Conservation (phyloP, 2,888 invertebrate species). For the Syrista parreyssii region DNA sequence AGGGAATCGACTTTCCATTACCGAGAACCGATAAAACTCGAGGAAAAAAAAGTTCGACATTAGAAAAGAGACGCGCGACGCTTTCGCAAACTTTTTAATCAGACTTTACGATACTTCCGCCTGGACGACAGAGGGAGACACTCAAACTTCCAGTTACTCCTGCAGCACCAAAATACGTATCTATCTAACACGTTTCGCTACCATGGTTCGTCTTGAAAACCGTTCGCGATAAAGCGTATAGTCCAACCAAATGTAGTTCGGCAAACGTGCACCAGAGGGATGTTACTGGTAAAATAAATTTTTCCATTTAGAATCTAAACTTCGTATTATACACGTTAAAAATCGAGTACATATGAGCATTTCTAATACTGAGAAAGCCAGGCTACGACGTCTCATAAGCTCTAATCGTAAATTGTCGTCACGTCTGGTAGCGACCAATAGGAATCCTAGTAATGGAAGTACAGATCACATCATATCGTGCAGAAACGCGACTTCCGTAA, state of each 20-base stretch:
- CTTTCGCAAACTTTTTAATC: background rate
- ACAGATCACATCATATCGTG: background rate
- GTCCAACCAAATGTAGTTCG: background rate
- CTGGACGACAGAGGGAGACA: background rate
- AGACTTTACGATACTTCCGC: background rate
- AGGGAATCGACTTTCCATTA: background rate
- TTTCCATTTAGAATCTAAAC: background rate
- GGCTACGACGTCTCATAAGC: background rate
- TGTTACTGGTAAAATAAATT: background rate
- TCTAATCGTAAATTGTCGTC: constrained; percentile 1
- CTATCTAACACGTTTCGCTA: too few relatives aligned
- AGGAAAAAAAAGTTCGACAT: background rate
- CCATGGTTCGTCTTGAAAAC: too few relatives aligned
- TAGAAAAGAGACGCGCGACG: background rate
- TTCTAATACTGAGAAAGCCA: background rate
- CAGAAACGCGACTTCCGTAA: background rate
- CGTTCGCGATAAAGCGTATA: background rate
- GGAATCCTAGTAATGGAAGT: background rate
- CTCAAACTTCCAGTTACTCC: background rate
- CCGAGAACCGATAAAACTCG: background rate
- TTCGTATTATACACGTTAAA: background rate
- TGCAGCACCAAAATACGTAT: background rate
- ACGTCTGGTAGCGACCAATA: background rate
- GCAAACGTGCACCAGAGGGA: background rate
- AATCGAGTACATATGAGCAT: background rate